Conservation (phyloP, 2,888 invertebrate genomes). For the Polydrusus cervinus region DNA sequence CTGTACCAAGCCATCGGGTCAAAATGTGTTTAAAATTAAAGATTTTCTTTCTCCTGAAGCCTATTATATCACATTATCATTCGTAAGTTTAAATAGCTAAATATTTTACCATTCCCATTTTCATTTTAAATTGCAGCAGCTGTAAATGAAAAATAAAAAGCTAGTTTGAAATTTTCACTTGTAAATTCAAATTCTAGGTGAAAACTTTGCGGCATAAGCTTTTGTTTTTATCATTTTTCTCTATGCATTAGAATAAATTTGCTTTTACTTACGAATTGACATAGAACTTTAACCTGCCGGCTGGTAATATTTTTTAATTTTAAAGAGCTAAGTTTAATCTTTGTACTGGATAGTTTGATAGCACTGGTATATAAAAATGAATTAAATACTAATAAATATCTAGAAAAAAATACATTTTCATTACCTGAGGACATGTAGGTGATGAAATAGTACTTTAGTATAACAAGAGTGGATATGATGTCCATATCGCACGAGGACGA, state of each 20-base stretch:
- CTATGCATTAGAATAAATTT: constrained; percentile 13
- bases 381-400: too few species aligned
- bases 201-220: constrained; percentile 17
- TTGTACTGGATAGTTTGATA: too few species aligned
- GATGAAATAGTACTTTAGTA: too few species aligned
- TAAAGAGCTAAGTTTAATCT: too few species aligned
- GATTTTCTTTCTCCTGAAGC: neutral
- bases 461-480: too few species aligned
- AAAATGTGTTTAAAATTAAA: too few species aligned
- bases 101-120: constrained; percentile 1
- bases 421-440: too few species aligned
- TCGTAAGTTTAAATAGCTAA: neutral
- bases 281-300: neutral
- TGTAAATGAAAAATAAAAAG: constrained; percentile 9
- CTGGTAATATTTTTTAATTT: neutral
- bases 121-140: constrained; percentile 8
- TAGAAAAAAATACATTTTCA: too few species aligned
- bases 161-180: constrained; percentile 7
- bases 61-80: neutral
- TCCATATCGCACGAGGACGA: too few species aligned
- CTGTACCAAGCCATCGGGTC: too few species aligned
- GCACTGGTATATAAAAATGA: too few species aligned
- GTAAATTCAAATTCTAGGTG: constrained; percentile 11
- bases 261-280: neutral
- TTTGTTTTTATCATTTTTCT: constrained; percentile 8